These are phyloP conservation scores for Brachyalestes nurse DNA, from an alignment of 2,797 vertebrate genomes.

Conservation along the genomic window DNA sequence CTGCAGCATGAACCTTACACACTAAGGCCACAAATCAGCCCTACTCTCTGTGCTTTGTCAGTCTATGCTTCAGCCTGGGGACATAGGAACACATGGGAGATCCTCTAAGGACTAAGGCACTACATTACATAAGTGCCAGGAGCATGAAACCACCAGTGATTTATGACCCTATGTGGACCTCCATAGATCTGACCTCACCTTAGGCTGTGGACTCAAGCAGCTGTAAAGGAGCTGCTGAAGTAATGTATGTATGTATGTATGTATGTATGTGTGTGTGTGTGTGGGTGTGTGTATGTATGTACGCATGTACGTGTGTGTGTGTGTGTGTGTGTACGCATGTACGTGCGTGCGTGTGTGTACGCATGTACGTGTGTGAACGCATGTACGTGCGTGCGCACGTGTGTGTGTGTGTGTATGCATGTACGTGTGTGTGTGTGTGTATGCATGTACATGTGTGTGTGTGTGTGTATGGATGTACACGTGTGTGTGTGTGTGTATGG, in stretches of 20 bases:
- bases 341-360: no score
- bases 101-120: conserved; percentile 39
- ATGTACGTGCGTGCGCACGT: no score
- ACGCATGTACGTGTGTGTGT: no score
- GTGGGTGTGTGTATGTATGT: not conserved
- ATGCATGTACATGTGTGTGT: no score
- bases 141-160: conserved; percentile 63
- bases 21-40: conserved; percentile 29
- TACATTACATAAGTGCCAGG: conserved; percentile 21
- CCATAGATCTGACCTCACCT: conserved; percentile 64
- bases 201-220: conserved; percentile 59
- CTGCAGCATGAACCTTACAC: not conserved
- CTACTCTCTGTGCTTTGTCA: not conserved
- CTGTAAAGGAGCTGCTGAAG: conserved; percentile 52
- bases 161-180: conserved; percentile 61
- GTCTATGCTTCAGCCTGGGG: conserved; percentile 41
- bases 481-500: no score
- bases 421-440: no score
- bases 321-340: no score
- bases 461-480: no score
- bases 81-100: not conserved
- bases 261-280: not conserved
- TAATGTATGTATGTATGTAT: conserved; percentile 3
- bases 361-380: no score
- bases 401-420: no score